Evolutionary conservation across 2,113 vertebrate species (phyloP).

Genomic region (Copsychus sechellarum): DNA sequence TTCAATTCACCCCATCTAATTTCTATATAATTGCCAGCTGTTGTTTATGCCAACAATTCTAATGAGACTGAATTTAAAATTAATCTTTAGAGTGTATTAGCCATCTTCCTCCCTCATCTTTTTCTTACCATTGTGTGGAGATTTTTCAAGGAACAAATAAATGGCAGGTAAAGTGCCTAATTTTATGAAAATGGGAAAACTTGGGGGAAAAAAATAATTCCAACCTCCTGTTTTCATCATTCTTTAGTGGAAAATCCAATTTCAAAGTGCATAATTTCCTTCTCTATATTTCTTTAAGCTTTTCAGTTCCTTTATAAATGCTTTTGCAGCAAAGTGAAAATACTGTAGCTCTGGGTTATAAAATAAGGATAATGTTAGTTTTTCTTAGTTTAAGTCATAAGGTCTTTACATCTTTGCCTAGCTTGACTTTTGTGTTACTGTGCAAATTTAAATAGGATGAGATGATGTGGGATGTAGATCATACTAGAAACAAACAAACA

Average conservation of each 20-base stretch:
- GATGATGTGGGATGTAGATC: neutral
- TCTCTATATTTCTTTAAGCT: neutral
- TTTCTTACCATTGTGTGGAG: neutral
- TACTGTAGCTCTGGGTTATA: neutral
- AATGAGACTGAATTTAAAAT: neutral
- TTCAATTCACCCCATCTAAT: neutral
- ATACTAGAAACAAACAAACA: neutral
- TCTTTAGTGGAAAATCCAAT: neutral
- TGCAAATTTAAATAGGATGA: neutral
- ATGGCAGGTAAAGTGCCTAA: neutral
- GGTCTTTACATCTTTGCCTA: neutral
- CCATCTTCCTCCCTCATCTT: neutral
- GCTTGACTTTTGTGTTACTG: neutral
- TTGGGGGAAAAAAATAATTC: neutral
- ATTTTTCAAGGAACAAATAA: neutral
- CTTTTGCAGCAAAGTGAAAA: neutral
- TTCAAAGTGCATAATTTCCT: neutral
- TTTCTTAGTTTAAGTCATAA: neutral
- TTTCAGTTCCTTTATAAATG: neutral
- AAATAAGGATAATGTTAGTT: neutral
- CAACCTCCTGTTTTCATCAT: neutral
- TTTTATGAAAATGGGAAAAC: neutral
- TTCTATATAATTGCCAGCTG: neutral
- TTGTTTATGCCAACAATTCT: neutral
- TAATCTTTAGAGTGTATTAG: neutral